phyloP scores from a whole-genome alignment of 2,888 invertebrate genomes.

The Hololepta plana region DNA sequence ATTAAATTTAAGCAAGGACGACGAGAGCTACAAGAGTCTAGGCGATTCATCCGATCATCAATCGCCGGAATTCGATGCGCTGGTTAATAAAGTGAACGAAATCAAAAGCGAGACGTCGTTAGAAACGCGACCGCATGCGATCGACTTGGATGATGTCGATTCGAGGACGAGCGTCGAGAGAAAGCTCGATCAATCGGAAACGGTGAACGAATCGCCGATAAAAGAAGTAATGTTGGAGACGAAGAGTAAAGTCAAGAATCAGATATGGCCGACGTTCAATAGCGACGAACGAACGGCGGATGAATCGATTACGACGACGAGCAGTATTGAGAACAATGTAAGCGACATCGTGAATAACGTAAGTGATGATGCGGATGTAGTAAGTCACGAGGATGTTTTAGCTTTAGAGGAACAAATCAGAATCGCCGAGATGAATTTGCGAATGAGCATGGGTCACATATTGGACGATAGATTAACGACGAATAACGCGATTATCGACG shows the following conservation, averaged over 20 bases:
- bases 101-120: slow-evolving; percentile 17
- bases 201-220: slow-evolving; percentile 5
- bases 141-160: slow-evolving; percentile 5
- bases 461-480: no score
- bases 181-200: slow-evolving; percentile 4
- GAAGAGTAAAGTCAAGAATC: slow-evolving; percentile 15
- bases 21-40: slow-evolving; percentile 13
- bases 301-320: no score
- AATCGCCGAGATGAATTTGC: no score
- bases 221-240: slow-evolving; percentile 1
- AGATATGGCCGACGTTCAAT: slow-evolving; percentile 18
- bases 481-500: no score
- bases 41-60: slow-evolving; percentile 16
- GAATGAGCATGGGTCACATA: no score
- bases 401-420: no score
- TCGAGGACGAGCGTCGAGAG: slow-evolving; percentile 2
- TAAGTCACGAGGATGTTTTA: no score
- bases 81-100: slow-evolving; percentile 24
- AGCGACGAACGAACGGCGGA: no score
- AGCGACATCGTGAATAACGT: neutral
- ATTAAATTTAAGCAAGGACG: slow-evolving; percentile 29
- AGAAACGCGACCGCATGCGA: slow-evolving; percentile 4
- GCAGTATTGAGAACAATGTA: neutral
- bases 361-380: no score
- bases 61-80: slow-evolving; percentile 20